phyloP scores from a whole-genome alignment of 2,888 invertebrate genomes.

The Ennomos quercinarius region DNA sequence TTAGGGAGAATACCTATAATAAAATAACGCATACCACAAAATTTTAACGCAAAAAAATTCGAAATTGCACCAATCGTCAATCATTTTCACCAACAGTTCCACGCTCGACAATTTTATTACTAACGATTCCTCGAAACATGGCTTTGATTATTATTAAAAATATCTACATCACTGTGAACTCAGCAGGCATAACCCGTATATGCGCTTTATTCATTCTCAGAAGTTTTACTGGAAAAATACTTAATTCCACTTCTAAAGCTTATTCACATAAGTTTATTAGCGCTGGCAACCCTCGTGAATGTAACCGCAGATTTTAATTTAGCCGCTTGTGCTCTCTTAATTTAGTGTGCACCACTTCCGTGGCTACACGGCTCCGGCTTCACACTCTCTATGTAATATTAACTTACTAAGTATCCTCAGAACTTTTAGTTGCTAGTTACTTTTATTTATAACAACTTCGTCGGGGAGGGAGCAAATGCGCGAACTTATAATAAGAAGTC shows the following conservation, averaged over 20 bases:
- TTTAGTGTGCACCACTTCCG: constrained; percentile 58
- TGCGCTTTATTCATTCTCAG: constrained; percentile 25
- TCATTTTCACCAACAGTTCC: constrained; percentile 12
- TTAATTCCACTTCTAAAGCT: constrained; percentile 43
- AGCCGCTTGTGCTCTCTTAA: constrained; percentile 62
- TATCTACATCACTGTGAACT: constrained; percentile 19
- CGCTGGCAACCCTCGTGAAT: constrained; percentile 55
- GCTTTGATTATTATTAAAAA: constrained; percentile 33
- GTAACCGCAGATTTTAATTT: constrained; percentile 73
- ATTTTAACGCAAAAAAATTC: neutral
- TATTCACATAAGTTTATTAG: constrained; percentile 67
- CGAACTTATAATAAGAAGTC: constrained; percentile 29
- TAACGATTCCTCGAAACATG: constrained; percentile 5
- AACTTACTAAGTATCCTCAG: constrained; percentile 29
- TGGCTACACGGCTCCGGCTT: constrained; percentile 22
- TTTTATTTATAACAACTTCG: constrained; percentile 26
- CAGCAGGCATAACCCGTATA: neutral
- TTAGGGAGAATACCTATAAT: no score
- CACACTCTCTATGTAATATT: constrained; percentile 35
- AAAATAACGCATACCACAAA: no score
- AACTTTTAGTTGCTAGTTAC: constrained; percentile 31
- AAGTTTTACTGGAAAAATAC: constrained; percentile 26
- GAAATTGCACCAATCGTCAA: neutral
- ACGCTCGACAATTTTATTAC: constrained; percentile 8
- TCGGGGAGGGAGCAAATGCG: constrained; percentile 18